Conservation (phyloP, 1,140 invertebrate species). For the Pogonomyrmex barbatus region DNA sequence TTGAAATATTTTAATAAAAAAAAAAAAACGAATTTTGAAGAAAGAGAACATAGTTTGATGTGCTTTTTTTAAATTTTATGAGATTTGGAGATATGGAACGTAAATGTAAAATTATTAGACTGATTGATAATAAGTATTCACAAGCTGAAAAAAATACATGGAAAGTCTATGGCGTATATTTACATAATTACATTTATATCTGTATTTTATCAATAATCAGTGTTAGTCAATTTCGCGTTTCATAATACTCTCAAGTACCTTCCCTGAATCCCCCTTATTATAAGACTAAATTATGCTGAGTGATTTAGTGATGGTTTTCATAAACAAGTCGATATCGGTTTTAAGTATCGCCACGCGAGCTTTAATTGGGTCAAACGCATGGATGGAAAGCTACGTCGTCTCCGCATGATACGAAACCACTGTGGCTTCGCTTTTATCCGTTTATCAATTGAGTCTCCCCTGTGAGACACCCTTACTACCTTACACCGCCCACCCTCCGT, state of each 20-base stretch:
- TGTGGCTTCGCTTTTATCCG: conserved; percentile 71
- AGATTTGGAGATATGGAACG: neutral
- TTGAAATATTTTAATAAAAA: neutral
- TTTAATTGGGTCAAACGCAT: conserved; percentile 66
- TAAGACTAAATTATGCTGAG: conserved; percentile 20
- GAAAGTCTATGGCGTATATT: too few relatives aligned
- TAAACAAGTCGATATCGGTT: conserved; percentile 37
- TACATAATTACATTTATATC: neutral
- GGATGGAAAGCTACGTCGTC: conserved; percentile 57
- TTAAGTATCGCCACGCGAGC: conserved; percentile 37
- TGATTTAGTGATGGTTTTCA: conserved; percentile 39
- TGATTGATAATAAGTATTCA: neutral
- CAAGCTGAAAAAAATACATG: neutral
- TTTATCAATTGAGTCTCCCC: conserved; percentile 76
- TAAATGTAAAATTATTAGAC: neutral
- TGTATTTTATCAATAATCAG: neutral
- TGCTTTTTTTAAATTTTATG: neutral
- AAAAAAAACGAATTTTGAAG: neutral
- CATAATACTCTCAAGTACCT: neutral
- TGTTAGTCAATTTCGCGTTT: conserved; percentile 10
- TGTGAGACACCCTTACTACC: conserved; percentile 61
- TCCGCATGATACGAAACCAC: conserved; percentile 63
- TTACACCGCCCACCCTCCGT: conserved; percentile 45
- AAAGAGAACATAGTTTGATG: neutral
- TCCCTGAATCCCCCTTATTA: conserved; percentile 15